Evolutionary conservation across 2,797 vertebrate species (phyloP).

Genomic region (Perdix hodgsoniae): DNA sequence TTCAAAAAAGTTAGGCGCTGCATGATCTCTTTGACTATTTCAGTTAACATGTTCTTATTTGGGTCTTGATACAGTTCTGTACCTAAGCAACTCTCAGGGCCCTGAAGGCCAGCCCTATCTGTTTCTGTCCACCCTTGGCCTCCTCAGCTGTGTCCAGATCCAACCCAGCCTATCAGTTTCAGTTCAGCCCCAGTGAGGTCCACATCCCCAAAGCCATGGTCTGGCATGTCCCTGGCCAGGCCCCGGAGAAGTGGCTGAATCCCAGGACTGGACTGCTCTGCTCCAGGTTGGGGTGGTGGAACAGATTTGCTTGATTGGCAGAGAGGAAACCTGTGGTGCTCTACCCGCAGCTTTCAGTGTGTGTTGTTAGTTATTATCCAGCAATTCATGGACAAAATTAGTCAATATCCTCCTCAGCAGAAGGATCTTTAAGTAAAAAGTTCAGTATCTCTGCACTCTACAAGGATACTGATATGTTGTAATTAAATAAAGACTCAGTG

Average conservation of each 20-base stretch:
- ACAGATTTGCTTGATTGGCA: neutral
- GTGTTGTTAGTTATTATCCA: neutral
- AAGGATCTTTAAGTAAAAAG: neutral
- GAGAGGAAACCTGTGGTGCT: neutral
- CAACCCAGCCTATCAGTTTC: rapidly evolving
- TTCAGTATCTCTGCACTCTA: too few species aligned
- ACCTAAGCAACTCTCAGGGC: neutral
- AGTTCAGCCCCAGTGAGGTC: rapidly evolving
- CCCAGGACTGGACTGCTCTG: rapidly evolving
- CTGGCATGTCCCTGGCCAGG: rapidly evolving
- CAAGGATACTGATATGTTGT: neutral
- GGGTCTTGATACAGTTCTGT: neutral
- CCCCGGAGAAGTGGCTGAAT: too few species aligned
- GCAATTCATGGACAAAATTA: neutral
- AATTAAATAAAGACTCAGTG: neutral
- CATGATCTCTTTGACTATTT: neutral
- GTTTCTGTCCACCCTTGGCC: rapidly evolving
- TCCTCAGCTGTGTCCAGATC: neutral
- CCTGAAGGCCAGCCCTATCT: rapidly evolving
- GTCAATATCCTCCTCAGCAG: too few species aligned
- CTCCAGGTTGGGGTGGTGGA: neutral
- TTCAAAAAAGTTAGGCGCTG: neutral
- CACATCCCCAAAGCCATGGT: neutral
- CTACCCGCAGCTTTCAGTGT: neutral
- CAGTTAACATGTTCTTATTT: rapidly evolving